Evolutionary conservation across 2,888 invertebrate genomes (phyloP).

Genomic region (Aporophyla lueneburgensis): DNA sequence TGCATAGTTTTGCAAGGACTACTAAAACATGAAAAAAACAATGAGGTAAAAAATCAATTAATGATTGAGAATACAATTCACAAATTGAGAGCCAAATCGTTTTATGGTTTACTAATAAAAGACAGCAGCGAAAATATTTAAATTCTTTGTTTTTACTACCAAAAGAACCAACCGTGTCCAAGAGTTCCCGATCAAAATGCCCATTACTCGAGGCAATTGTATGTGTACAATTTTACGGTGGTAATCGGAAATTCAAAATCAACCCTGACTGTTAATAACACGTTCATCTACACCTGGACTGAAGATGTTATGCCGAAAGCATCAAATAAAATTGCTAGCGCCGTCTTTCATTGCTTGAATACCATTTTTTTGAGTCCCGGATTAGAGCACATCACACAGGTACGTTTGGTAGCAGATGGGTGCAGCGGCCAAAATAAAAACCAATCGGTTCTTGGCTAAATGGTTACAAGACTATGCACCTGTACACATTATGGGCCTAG

Average conservation of each 20-base stretch:
- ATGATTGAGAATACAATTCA: conserved; percentile 63
- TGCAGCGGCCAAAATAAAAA: conserved; percentile 33
- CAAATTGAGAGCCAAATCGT: conserved; percentile 59
- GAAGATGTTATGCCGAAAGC: conserved; percentile 37
- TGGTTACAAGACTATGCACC: conserved; percentile 40
- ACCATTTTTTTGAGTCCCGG: conserved; percentile 23
- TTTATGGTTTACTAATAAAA: conserved; percentile 60
- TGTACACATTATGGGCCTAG: conserved; percentile 31
- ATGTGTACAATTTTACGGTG: conserved; percentile 55
- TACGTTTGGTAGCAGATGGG: no score
- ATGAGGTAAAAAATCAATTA: conserved; percentile 43
- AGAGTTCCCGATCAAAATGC: conserved; percentile 58
- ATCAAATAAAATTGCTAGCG: conserved; percentile 44
- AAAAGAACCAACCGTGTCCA: conserved; percentile 15
- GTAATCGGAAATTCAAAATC: conserved; percentile 39
- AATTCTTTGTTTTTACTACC: not conserved
- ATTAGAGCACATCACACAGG: not conserved
- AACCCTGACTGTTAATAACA: conserved; percentile 20
- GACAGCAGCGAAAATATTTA: conserved; percentile 51
- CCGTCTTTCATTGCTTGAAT: conserved; percentile 42
- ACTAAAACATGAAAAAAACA: conserved; percentile 55
- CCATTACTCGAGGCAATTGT: conserved; percentile 56
- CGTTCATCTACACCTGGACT: conserved; percentile 38
- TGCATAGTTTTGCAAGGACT: conserved; percentile 56
- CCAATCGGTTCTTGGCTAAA: conserved; percentile 34